Base-by-base conservation (phyloP, 1,140 invertebrate genomes). In the Phocides pigmalion region DNA sequence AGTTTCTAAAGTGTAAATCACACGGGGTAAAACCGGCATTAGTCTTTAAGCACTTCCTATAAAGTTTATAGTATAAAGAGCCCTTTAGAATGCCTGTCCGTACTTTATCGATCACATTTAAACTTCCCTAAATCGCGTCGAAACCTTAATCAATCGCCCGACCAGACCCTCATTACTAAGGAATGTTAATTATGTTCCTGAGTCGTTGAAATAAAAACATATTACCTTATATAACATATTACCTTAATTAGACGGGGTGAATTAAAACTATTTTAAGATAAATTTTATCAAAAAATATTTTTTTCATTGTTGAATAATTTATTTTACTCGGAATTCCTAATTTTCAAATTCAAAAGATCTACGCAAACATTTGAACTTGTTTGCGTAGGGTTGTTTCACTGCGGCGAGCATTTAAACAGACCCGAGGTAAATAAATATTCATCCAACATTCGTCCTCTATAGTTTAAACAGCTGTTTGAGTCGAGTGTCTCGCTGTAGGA, bases 401-500 rank as follows among this genome's bases (percentile, higher is more conserved):
- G 25, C 32, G 16, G 15, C 8, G 11, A n/a, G 16, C 16, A 37
- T 53, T 37, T 53, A 53, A 37, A 53, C 32, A 51, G 28, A 32
- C 28, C 32, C 25, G 8, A 35, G 49, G 28, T 51, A 51, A 51
- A 51, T 51, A 51, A 51, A 37, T 51, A 51, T 51, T 51, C 49
- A 17, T 37, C 49, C 14, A 17, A 51, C 47, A 50, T 50, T 50
- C 47, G 47, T 50, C 25, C 25, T 50, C 47, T 51, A 51, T 51
- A 51, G 49, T 51, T 51, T 51, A 51, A 50, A 51, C 49, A 51
- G 49, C 28, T 51, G 49, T 51, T 51, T 51, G 49, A 51, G 49
- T 15, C 28, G 16, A 37, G 49, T 51, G 49, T 51, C 28, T 51
- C 49, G 22, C 2, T 51, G 16, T 37, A 51, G 35, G 28, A 51